Percentiles rank a stretch among this genome's conserved stretches.
phyloP scores from a whole-genome alignment of 2,888 invertebrate species.

The Drosophila aldrichi region DNA sequence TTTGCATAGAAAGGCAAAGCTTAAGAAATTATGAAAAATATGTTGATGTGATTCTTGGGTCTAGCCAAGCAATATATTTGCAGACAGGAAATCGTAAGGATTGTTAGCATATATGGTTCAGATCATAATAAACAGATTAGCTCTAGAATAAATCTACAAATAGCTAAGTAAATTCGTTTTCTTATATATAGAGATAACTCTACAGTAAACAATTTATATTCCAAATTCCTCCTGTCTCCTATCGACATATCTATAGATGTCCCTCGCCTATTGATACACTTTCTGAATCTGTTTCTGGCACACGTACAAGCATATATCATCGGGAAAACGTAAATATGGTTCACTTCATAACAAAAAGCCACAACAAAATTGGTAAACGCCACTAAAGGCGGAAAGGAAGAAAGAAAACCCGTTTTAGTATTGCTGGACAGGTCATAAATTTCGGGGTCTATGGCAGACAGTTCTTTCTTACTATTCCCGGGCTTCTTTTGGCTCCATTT shows the following conservation, averaged over 20 bases:
- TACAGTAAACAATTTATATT: no score
- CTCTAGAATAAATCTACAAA: no score
- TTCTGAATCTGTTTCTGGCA: not conserved
- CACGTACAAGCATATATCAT: conserved; percentile 1
- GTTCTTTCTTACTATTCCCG: conserved; percentile 4
- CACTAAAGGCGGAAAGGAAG: conserved; percentile 9
- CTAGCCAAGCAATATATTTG: no score
- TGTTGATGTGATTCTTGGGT: no score
- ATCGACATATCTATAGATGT: not conserved
- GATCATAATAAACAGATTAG: no score
- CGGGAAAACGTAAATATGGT: conserved; percentile 19
- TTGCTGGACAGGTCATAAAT: conserved; percentile 59
- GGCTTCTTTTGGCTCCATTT: conserved; percentile 21
- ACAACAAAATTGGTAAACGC: conserved; percentile 21
- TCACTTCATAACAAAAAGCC: conserved; percentile 34
- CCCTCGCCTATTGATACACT: not conserved
- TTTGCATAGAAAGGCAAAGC: no score
- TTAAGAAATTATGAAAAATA: not conserved
- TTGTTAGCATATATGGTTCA: no score
- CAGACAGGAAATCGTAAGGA: no score
- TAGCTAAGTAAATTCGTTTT: no score
- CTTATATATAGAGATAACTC: no score
- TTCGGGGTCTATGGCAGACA: conserved; percentile 39
- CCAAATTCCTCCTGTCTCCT: no score
- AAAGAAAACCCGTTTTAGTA: conserved; percentile 11